phyloP scores from a whole-genome alignment of 2,113 vertebrate species.

The Corythaixoides concolor region DNA sequence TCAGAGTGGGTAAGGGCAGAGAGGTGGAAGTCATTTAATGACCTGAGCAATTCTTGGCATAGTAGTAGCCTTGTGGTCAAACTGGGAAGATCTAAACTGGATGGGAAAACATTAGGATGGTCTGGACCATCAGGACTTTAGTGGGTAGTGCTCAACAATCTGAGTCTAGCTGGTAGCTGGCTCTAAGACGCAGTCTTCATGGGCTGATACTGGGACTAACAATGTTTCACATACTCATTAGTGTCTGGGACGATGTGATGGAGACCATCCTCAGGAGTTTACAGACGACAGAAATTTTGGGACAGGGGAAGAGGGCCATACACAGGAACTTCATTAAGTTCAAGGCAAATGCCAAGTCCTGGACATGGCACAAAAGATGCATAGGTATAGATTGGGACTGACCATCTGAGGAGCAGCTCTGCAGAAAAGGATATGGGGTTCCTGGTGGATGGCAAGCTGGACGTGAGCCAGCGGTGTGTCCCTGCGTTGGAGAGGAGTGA shows the following conservation, averaged over 20 bases:
- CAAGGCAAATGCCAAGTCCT: background rate
- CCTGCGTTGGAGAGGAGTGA: background rate
- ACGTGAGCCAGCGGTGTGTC: background rate
- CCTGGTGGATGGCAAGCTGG: background rate
- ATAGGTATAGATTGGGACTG: background rate
- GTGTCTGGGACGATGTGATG: background rate
- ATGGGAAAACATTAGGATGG: background rate
- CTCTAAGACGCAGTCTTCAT: background rate
- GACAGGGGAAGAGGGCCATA: background rate
- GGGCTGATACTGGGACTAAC: background rate
- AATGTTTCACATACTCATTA: background rate
- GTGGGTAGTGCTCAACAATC: background rate
- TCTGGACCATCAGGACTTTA: background rate
- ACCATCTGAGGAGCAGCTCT: background rate
- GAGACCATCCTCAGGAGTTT: background rate
- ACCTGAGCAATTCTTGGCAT: background rate
- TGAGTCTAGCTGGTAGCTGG: background rate
- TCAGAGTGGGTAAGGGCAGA: background rate
- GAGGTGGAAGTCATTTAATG: background rate
- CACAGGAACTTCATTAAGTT: background rate
- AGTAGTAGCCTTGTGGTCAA: background rate
- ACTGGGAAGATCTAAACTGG: background rate
- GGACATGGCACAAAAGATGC: background rate
- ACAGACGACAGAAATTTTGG: background rate
- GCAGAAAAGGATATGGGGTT: background rate